Conservation (phyloP, 1,140 invertebrate genomes). For the Hylaeus anthracinus region DNA sequence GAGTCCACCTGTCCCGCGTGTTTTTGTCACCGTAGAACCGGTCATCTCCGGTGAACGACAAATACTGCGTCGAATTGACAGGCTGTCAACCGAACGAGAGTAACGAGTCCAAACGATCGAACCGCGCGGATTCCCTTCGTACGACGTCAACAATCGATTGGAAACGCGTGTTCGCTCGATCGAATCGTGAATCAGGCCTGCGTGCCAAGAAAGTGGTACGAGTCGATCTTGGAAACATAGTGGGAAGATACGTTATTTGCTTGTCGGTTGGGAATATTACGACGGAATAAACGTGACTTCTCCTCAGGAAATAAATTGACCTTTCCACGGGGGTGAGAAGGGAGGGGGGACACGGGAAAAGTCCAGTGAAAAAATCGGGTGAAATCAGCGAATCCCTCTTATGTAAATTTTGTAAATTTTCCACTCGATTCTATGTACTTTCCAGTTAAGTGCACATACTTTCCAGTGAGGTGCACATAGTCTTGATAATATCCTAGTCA, state of each 20-base stretch:
- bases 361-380: conserved; percentile 10
- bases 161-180: conserved; percentile 24
- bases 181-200: conserved; percentile 25
- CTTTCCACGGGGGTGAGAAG: background rate
- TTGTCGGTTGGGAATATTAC: conserved; percentile 32
- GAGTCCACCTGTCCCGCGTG: background rate
- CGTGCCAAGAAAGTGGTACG: conserved; percentile 29
- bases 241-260: conserved; percentile 40
- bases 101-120: background rate
- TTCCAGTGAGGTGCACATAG: too few species aligned
- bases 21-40: background rate
- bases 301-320: conserved; percentile 11
- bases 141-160: conserved; percentile 20
- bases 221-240: conserved; percentile 19
- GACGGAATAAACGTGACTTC: conserved; percentile 26
- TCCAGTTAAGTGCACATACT: too few species aligned
- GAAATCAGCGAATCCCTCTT: background rate
- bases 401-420: too few species aligned
- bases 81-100: background rate
- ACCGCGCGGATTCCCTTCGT: conserved; percentile 2
- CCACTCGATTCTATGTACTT: background rate
- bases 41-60: background rate
- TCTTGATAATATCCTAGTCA: too few species aligned
- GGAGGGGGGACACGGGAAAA: background rate
- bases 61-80: background rate